These are phyloP conservation scores for Sceliomorpha sp. DNA, from an alignment of 2,888 invertebrate genomes.

Conservation along the genomic window DNA sequence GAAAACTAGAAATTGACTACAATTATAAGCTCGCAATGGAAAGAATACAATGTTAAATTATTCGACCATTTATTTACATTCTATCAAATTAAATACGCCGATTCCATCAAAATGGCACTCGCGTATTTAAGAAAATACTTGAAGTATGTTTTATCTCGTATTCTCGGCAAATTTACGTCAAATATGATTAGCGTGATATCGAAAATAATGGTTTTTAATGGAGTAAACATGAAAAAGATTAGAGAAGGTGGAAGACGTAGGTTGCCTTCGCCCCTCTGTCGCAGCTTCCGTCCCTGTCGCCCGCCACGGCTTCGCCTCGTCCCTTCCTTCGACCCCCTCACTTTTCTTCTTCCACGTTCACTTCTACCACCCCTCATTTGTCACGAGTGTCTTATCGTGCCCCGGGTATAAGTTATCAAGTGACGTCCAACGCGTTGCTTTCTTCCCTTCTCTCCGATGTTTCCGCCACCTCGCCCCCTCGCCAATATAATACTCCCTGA, in stretches of 20 bases:
- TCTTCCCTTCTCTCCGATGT: constrained; percentile 10
- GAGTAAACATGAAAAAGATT: too few relatives aligned
- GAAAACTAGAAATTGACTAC: too few relatives aligned
- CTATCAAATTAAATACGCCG: too few relatives aligned
- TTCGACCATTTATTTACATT: too few relatives aligned
- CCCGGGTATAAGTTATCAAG: constrained; percentile 59
- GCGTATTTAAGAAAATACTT: too few relatives aligned
- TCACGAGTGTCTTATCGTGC: constrained; percentile 62
- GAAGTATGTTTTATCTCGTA: too few relatives aligned
- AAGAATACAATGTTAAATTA: too few relatives aligned
- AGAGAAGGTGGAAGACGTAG: background rate
- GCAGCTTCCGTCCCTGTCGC: constrained; percentile 1
- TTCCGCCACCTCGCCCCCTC: constrained; percentile 3
- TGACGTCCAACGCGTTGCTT: constrained; percentile 21
- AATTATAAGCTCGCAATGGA: too few relatives aligned
- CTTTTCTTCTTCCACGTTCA: constrained; percentile 18
- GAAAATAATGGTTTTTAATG: too few relatives aligned
- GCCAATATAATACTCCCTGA: constrained; percentile 10
- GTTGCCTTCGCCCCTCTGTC: constrained; percentile 4
- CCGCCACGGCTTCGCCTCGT: constrained; percentile 22
- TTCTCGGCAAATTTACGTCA: too few relatives aligned
- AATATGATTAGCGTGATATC: too few relatives aligned
- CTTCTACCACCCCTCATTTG: constrained; percentile 57
- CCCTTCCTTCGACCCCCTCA: constrained; percentile 7
- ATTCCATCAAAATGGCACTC: too few relatives aligned